Percentiles rank a stretch among this genome's conserved stretches.
phyloP scores from a whole-genome alignment of 2,888 invertebrate species.

The Hydropsyche betteni region DNA sequence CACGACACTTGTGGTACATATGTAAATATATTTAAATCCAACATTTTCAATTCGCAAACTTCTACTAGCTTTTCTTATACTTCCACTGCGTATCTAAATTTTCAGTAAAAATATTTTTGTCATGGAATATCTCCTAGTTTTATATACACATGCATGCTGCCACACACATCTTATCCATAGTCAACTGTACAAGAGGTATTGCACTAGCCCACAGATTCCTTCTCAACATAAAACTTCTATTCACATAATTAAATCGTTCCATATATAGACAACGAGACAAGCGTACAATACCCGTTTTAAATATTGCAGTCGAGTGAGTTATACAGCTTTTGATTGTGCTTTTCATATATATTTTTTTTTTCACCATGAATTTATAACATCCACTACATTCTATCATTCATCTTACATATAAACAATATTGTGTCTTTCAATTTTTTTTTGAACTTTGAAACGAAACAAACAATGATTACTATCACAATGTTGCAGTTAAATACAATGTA shows the following conservation, averaged over 20 bases:
- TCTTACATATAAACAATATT: conserved; percentile 16
- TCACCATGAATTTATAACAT: background rate
- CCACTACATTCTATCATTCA: conserved; percentile 28
- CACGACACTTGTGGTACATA: background rate
- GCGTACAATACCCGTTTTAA: too few species aligned
- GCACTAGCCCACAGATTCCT: too few species aligned
- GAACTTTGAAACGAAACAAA: background rate
- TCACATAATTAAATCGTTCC: too few species aligned
- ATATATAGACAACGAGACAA: too few species aligned
- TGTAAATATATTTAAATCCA: conserved; percentile 15
- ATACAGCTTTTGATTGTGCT: too few species aligned
- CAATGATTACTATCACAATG: background rate
- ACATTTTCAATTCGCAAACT: conserved; percentile 1
- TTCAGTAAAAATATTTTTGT: conserved; percentile 25
- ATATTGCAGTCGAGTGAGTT: too few species aligned
- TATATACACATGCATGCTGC: background rate
- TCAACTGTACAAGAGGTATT: too few species aligned
- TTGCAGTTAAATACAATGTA: background rate
- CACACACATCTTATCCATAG: background rate
- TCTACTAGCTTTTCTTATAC: conserved; percentile 4
- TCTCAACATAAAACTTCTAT: too few species aligned
- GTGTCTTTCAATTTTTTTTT: background rate
- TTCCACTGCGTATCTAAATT: conserved; percentile 8
- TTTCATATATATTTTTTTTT: too few species aligned
- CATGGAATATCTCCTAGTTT: conserved; percentile 27